These are phyloP conservation scores for Addax nasomaculatus DNA, from an alignment of 2,113 vertebrate species.

Conservation along the genomic window DNA sequence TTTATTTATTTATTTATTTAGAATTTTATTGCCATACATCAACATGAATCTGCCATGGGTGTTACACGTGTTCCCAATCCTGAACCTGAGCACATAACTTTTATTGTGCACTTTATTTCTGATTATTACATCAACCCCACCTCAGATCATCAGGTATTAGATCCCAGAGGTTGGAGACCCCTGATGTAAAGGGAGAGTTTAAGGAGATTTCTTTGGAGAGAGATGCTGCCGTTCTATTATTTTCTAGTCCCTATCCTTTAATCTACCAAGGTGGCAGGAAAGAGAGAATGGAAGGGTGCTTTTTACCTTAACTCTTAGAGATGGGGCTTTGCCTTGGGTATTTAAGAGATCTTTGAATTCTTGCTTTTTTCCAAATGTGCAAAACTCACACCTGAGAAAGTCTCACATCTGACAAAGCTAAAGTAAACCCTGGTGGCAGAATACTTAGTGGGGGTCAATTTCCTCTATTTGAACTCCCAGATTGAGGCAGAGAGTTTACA, in stretches of 20 bases:
- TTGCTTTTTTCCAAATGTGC: fast-evolving
- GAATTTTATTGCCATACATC: too few species aligned
- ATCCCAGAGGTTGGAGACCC: background rate
- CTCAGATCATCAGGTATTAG: background rate
- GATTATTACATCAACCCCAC: background rate
- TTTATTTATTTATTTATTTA: too few species aligned
- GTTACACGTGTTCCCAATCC: too few species aligned
- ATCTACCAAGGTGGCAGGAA: background rate
- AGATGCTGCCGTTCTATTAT: background rate
- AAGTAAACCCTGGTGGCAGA: background rate
- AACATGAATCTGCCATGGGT: too few species aligned
- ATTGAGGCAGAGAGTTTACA: background rate
- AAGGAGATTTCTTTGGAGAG: background rate
- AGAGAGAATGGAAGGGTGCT: background rate
- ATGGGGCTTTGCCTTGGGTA: background rate
- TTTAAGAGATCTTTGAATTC: background rate
- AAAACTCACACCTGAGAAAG: background rate
- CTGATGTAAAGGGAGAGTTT: background rate
- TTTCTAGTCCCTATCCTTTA: background rate
- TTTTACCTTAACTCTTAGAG: background rate
- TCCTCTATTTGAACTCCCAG: background rate
- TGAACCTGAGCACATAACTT: background rate
- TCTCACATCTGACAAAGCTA: background rate
- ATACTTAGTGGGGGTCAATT: background rate
- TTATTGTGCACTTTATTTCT: background rate